A percentile compares a stretch with the other conserved stretches of the same genome.
Evolutionary conservation across 2,888 invertebrate species (phyloP).

Genomic region (Metallyticus violacea): DNA sequence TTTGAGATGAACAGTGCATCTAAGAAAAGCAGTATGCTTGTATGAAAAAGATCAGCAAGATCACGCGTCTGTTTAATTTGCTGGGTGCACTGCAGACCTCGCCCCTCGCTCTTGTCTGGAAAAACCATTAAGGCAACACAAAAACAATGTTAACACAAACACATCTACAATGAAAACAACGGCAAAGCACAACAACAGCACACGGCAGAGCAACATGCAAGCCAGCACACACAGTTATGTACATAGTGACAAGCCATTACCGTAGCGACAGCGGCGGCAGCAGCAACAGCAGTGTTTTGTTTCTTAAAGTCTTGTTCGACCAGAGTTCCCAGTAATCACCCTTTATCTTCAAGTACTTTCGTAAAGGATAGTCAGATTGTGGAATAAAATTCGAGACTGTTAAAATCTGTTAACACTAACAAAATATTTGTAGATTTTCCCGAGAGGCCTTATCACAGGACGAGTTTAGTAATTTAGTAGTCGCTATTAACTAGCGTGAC

Average conservation of each 20-base stretch:
- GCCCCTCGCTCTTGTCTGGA: not conserved
- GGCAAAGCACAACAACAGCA: not conserved
- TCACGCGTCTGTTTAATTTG: not conserved
- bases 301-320: not conserved
- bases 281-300: not conserved
- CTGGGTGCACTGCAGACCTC: conserved; percentile 2
- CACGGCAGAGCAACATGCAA: not conserved
- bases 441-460: not conserved
- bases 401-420: not conserved
- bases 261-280: not conserved
- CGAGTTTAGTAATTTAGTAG: not conserved
- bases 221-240: not conserved
- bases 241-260: not conserved
- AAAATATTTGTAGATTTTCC: not conserved
- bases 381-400: not conserved
- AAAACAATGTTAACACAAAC: not conserved
- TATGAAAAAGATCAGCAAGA: not conserved
- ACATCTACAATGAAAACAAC: not conserved
- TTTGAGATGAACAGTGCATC: not conserved
- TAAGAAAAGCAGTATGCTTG: not conserved
- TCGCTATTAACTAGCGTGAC: not conserved
- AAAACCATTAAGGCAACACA: not conserved
- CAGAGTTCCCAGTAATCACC: not conserved
- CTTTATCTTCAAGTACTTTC: not conserved
- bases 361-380: no score